These are phyloP conservation scores for Leuctra nigra DNA, from an alignment of 2,888 invertebrate species.

Conservation along the genomic window DNA sequence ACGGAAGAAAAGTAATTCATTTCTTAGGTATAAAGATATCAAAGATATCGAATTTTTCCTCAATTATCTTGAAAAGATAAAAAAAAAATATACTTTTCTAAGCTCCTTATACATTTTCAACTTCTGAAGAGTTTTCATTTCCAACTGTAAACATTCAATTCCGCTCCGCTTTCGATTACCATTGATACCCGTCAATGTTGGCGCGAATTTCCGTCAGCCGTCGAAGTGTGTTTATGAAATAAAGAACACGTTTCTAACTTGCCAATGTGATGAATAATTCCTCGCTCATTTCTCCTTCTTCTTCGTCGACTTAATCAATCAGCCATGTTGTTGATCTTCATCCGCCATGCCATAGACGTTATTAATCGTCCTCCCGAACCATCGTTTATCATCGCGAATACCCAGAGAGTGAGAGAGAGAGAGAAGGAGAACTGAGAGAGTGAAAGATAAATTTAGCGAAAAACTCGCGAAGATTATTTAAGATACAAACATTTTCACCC, in stretches of 20 bases:
- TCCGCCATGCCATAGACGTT: background rate
- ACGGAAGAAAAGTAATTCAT: too few species aligned
- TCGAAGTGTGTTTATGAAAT: background rate
- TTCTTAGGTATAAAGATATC: too few species aligned
- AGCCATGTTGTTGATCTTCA: conserved; percentile 3
- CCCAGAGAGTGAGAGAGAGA: too few species aligned
- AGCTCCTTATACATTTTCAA: too few species aligned
- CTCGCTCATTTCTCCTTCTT: background rate
- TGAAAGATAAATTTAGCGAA: background rate
- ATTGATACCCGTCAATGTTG: conserved; percentile 5
- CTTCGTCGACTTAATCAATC: background rate
- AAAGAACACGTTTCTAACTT: background rate
- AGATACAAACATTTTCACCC: background rate
- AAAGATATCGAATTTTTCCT: too few species aligned
- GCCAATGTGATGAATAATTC: conserved; percentile 4
- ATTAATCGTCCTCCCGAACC: conserved; percentile 1
- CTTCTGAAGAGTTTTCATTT: too few species aligned
- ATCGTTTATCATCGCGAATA: conserved; percentile 1
- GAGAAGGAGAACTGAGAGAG: too few species aligned
- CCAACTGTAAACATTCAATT: too few species aligned
- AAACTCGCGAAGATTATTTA: background rate
- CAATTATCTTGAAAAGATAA: too few species aligned
- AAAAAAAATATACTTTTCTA: too few species aligned
- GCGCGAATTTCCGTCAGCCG: background rate
- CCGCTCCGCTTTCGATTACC: too few species aligned